A percentile compares a stretch with the other conserved stretches of the same genome.
Evolutionary conservation across 2,888 invertebrate species (phyloP).

Genomic region (Arrhopalites spinosus): DNA sequence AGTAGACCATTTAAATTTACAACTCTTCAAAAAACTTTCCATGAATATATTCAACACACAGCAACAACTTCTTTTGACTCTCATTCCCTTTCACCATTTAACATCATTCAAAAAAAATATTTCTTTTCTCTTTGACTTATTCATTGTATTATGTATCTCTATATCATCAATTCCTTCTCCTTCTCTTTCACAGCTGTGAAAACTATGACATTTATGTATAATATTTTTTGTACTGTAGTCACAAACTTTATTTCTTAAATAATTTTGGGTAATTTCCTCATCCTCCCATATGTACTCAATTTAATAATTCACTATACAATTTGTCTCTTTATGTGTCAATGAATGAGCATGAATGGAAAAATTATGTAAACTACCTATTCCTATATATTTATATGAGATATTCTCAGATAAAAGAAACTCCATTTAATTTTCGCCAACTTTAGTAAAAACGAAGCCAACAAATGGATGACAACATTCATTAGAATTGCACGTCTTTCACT

Average conservation of each 20-base stretch:
- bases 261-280: too few species aligned
- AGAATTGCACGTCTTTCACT: neutral
- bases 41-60: neutral
- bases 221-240: too few species aligned
- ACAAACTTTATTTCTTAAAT: too few species aligned
- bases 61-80: neutral
- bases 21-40: conserved; percentile 9
- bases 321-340: neutral
- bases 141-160: too few species aligned
- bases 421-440: neutral
- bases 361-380: too few species aligned
- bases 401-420: too few species aligned
- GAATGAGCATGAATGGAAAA: neutral
- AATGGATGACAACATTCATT: conserved; percentile 3
- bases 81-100: neutral
- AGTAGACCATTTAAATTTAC: conserved; percentile 27
- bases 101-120: neutral
- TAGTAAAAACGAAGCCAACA: neutral
- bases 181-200: neutral
- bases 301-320: neutral
- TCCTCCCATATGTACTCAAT: too few species aligned
- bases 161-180: too few species aligned
- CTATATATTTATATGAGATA: too few species aligned
- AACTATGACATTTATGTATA: too few species aligned
- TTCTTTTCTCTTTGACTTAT: too few species aligned